These are phyloP conservation scores for Phainopepla nitens DNA, from an alignment of 2,113 vertebrate genomes.

Conservation along the genomic window DNA sequence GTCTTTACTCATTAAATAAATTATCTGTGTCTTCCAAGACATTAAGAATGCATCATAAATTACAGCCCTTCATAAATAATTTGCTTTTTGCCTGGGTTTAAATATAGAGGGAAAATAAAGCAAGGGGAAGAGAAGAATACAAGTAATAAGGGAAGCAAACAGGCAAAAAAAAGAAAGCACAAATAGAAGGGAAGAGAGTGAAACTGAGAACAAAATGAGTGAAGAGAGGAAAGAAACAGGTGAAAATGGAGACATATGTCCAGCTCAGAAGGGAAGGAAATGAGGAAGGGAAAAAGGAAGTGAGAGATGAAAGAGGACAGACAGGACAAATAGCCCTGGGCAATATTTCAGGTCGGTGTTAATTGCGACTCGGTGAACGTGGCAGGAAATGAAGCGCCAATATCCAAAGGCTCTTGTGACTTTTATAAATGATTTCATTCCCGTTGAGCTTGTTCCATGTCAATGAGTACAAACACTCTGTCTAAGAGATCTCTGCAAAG, in stretches of 20 bases:
- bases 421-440: background rate
- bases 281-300: background rate
- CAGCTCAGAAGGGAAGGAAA: background rate
- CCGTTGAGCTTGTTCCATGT: background rate
- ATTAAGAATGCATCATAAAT: constrained; percentile 75
- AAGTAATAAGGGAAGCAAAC: background rate
- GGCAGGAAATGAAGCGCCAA: background rate
- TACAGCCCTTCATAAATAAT: constrained; percentile 74
- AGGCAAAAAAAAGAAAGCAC: background rate
- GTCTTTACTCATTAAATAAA: constrained; percentile 80
- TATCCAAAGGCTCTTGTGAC: background rate
- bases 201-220: background rate
- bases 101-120: constrained; percentile 14
- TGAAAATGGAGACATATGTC: background rate
- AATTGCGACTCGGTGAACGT: background rate
- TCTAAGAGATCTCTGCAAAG: background rate
- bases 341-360: background rate
- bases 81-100: constrained; percentile 63
- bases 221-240: too few relatives aligned
- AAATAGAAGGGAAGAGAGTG: background rate
- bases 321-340: background rate
- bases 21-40: constrained; percentile 73
- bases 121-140: background rate
- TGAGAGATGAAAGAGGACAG: background rate
- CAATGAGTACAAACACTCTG: background rate